A percentile compares a stretch with the other conserved stretches of the same genome.
phyloP scores from a whole-genome alignment of 1,140 invertebrate species.

The Octopus bimaculoides region DNA sequence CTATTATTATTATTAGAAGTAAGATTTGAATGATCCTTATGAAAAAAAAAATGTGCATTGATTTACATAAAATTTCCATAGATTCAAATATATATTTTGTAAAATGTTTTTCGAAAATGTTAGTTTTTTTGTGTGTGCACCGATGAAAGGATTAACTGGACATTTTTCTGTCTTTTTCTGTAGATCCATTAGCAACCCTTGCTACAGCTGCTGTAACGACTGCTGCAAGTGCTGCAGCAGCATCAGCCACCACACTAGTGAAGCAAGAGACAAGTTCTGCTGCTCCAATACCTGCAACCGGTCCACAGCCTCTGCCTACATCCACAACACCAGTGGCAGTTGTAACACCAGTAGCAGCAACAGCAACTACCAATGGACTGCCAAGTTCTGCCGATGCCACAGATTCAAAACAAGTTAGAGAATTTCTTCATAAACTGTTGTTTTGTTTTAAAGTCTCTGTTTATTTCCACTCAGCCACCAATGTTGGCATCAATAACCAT shows the following conservation, averaged over 20 bases:
- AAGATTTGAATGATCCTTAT: no score
- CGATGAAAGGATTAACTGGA: background rate
- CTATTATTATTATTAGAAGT: no score
- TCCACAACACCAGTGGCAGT: slow-evolving; percentile 68
- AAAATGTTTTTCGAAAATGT: no score
- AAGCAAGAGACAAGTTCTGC: slow-evolving; percentile 31
- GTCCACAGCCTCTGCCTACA: background rate
- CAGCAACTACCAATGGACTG: slow-evolving; percentile 62
- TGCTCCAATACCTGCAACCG: slow-evolving; percentile 17
- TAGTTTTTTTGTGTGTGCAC: no score
- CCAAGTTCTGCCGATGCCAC: slow-evolving; percentile 21
- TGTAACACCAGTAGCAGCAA: slow-evolving; percentile 60
- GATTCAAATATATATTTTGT: no score
- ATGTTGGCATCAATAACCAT: no score
- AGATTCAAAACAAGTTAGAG: background rate
- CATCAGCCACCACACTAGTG: slow-evolving; percentile 27
- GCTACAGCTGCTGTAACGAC: slow-evolving; percentile 70
- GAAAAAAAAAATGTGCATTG: no score
- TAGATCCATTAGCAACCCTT: slow-evolving; percentile 70
- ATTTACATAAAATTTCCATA: no score
- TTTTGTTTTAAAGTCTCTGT: no score
- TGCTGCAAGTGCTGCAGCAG: slow-evolving; percentile 59
- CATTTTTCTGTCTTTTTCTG: slow-evolving; percentile 21
- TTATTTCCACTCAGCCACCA: no score
- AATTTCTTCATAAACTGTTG: no score